A percentile compares a stretch with the other conserved stretches of the same genome.
phyloP scores from a whole-genome alignment of 23 tunicate genomes.

The Styela clava region DNA sequence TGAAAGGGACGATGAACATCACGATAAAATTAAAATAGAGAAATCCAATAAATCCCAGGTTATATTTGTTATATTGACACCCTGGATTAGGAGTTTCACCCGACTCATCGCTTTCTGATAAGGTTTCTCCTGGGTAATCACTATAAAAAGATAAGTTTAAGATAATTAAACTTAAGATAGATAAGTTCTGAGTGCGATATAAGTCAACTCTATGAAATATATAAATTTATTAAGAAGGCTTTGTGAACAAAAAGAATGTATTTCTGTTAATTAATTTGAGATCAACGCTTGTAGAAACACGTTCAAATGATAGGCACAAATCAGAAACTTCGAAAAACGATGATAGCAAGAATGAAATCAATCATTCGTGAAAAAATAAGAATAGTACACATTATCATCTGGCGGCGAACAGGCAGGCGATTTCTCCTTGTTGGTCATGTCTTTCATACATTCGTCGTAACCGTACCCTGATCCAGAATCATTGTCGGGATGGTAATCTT shows the following conservation, averaged over 20 bases:
- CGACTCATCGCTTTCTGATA: background rate
- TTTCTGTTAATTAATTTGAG: no score
- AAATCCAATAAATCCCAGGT: constrained; percentile 34
- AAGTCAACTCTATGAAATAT: no score
- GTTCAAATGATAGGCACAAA: no score
- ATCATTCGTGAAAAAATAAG: no score
- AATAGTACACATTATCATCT: background rate
- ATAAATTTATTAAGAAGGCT: no score
- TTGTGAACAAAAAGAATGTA: no score
- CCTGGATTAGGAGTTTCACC: background rate
- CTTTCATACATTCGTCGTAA: background rate
- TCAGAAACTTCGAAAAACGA: no score
- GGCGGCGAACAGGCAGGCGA: background rate
- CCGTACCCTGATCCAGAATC: background rate
- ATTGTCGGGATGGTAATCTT: background rate
- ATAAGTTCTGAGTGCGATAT: no score
- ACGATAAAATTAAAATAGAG: constrained; percentile 47
- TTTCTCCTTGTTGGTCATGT: background rate
- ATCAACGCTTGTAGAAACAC: no score
- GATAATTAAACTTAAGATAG: no score
- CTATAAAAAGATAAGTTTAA: background rate
- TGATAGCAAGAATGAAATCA: no score
- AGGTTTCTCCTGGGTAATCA: background rate
- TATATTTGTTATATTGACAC: constrained; percentile 35
- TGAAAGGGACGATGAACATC: constrained; percentile 52